These are phyloP conservation scores for Antennarius maculatus DNA, from an alignment of 2,797 vertebrate species.

Conservation along the genomic window DNA sequence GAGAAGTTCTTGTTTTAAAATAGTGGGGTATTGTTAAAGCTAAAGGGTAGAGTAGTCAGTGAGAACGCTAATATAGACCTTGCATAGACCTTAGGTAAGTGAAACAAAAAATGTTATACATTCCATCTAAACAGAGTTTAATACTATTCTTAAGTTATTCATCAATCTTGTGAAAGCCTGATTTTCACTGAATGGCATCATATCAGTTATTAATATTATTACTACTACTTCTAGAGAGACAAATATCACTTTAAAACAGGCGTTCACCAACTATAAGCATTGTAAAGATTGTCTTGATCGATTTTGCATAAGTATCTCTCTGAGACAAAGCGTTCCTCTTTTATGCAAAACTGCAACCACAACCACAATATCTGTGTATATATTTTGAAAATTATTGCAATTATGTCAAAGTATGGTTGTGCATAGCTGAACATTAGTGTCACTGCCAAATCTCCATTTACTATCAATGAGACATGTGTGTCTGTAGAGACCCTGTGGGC, in stretches of 20 bases:
- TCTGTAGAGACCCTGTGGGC: too few species aligned
- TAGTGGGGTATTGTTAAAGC: constrained; percentile 44
- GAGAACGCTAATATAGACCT: constrained; percentile 55
- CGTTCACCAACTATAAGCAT: constrained; percentile 25
- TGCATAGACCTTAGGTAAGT: constrained; percentile 39
- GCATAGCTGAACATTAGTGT: too few species aligned
- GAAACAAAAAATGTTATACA: constrained; percentile 5
- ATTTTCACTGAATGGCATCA: constrained; percentile 27
- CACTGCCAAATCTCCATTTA: too few species aligned
- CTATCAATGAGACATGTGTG: background rate
- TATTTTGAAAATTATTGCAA: too few species aligned
- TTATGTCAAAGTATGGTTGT: too few species aligned
- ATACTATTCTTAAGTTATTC: constrained; percentile 2
- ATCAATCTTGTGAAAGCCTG: constrained; percentile 34
- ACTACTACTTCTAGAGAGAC: constrained; percentile 15
- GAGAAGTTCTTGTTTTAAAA: constrained; percentile 52
- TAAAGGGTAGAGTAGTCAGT: constrained; percentile 44
- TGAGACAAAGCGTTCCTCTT: too few species aligned
- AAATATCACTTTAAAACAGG: constrained; percentile 28
- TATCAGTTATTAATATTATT: background rate
- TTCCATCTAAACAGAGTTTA: constrained; percentile 34
- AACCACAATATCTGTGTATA: too few species aligned
- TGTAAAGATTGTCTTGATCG: constrained; percentile 8
- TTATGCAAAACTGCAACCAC: too few species aligned
- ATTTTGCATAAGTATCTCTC: too few species aligned